A percentile compares a stretch with the other conserved stretches of the same genome.
These are phyloP conservation scores for Erpornis zantholeuca DNA, from an alignment of 2,113 vertebrate genomes.

Conservation along the genomic window DNA sequence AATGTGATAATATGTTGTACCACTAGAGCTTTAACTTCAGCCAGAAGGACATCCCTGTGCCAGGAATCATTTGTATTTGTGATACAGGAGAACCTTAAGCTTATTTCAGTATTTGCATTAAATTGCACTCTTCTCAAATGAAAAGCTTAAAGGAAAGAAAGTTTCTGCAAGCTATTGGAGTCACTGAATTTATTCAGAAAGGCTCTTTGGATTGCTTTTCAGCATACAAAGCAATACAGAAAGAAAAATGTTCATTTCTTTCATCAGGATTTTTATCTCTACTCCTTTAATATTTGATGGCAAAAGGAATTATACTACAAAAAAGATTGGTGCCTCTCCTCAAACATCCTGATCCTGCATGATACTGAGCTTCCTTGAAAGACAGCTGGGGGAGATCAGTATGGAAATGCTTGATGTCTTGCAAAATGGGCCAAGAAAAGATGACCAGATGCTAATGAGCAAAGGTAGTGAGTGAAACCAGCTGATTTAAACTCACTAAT, in stretches of 20 bases:
- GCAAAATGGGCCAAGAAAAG: background rate
- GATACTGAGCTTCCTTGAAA: background rate
- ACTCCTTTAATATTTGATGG: background rate
- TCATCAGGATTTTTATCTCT: conserved; percentile 45
- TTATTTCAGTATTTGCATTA: conserved; percentile 35
- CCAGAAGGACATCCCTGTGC: background rate
- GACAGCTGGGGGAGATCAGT: background rate
- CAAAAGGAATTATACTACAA: conserved; percentile 9
- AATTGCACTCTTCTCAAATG: background rate
- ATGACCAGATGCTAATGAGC: background rate
- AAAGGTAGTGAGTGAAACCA: background rate
- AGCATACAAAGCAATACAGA: conserved; percentile 2
- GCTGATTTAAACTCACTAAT: background rate
- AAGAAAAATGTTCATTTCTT: conserved; percentile 23
- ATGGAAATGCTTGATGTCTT: background rate
- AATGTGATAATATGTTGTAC: background rate
- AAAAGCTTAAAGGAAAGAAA: conserved; percentile 25
- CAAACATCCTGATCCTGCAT: background rate
- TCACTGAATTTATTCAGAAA: conserved; percentile 17
- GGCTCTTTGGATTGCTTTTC: conserved; percentile 23
- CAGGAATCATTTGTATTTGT: background rate
- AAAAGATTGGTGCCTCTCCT: conserved; percentile 2
- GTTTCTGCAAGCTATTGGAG: background rate
- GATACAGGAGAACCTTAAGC: background rate
- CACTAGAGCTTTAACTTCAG: background rate